Conservation (phyloP, 2,113 vertebrate species). For the Clarias gariepinus region DNA sequence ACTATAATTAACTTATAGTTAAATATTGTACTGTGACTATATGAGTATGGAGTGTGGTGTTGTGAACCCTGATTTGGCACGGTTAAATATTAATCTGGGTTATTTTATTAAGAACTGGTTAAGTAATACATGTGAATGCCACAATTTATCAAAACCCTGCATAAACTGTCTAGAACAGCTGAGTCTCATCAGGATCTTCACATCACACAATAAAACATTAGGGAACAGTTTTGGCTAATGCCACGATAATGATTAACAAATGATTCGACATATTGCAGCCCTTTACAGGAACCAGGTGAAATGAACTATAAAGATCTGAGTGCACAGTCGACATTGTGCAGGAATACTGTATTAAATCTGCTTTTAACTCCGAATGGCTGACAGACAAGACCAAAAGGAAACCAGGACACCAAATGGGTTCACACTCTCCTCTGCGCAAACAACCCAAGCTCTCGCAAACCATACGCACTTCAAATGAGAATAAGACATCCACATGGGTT, state of each 20-base stretch:
- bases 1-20: too few relatives aligned
- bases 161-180: not conserved
- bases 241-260: not conserved
- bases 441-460: constrained; percentile 1
- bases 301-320: constrained; percentile 76
- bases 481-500: not conserved
- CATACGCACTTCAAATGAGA: constrained; percentile 23
- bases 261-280: not conserved
- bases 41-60: not conserved
- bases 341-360: constrained; percentile 59
- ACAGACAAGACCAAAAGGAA: constrained; percentile 51
- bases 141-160: not conserved
- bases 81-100: not conserved
- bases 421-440: constrained; percentile 36
- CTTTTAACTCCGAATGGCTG: constrained; percentile 68
- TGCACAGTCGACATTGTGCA: constrained; percentile 68
- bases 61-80: not conserved
- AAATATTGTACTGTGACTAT: not conserved
- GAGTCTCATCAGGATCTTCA: not conserved
- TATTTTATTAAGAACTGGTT: not conserved
- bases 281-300: constrained; percentile 58
- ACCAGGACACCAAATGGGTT: constrained; percentile 57
- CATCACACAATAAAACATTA: not conserved
- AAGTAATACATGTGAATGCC: not conserved
- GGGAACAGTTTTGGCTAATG: not conserved